Percentiles rank a stretch among this genome's conserved stretches.
phyloP scores from a whole-genome alignment of 2,113 vertebrate species.

The Indicator indicator region DNA sequence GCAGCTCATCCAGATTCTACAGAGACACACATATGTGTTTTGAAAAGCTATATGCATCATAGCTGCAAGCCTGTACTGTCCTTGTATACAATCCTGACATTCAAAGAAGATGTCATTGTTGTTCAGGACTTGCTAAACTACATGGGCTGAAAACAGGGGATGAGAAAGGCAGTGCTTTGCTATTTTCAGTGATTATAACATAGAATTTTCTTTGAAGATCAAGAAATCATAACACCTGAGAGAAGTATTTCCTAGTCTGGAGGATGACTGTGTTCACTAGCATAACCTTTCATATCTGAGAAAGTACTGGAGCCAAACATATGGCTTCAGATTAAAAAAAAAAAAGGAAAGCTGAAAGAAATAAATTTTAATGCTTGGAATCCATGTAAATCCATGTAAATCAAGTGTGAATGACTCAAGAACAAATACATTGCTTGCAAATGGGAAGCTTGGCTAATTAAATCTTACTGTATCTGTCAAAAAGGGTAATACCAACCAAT shows the following conservation, averaged over 20 bases:
- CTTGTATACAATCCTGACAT: background rate
- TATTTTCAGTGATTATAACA: background rate
- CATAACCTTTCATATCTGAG: background rate
- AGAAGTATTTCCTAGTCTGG: background rate
- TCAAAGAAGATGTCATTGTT: background rate
- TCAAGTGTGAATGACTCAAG: background rate
- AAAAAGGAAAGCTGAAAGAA: background rate
- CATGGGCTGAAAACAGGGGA: rapidly evolving
- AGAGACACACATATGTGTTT: background rate
- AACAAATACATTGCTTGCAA: background rate
- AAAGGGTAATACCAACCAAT: background rate
- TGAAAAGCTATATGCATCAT: background rate
- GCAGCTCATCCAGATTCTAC: background rate
- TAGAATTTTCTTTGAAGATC: background rate
- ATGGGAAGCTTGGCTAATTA: background rate
- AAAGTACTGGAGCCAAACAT: background rate
- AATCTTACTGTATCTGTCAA: background rate
- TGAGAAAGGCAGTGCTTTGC: background rate
- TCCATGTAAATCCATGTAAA: background rate
- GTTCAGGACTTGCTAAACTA: background rate
- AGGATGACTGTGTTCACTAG: background rate
- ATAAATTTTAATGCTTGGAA: background rate
- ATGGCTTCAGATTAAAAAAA: background rate
- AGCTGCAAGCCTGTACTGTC: background rate
- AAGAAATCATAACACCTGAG: background rate